These are phyloP conservation scores for Chelon auratus DNA, from an alignment of 2,797 vertebrate genomes.

Conservation along the genomic window DNA sequence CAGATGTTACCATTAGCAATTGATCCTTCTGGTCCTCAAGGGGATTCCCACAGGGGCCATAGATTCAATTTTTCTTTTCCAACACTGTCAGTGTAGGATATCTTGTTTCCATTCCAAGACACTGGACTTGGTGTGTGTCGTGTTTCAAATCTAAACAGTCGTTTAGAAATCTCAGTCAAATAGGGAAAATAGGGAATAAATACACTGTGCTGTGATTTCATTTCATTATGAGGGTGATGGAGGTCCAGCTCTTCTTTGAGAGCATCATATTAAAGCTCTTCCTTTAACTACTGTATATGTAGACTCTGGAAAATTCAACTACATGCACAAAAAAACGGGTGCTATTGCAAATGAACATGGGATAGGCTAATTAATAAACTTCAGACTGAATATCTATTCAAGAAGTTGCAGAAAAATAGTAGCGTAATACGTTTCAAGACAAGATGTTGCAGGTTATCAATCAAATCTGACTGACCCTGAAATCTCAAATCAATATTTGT, in stretches of 20 bases:
- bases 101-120: constrained; percentile 38
- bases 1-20: constrained; percentile 74
- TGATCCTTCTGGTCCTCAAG: constrained; percentile 57
- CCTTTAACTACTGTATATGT: not conserved
- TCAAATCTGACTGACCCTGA: too few relatives aligned
- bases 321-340: not conserved
- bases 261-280: not conserved
- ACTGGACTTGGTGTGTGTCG: constrained; percentile 34
- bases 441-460: too few relatives aligned
- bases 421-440: too few relatives aligned
- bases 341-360: too few relatives aligned
- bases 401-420: too few relatives aligned
- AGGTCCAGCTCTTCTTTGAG: not conserved
- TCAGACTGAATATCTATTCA: too few relatives aligned
- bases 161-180: constrained; percentile 20
- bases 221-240: not conserved
- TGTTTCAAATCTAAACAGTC: constrained; percentile 44
- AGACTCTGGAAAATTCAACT: not conserved
- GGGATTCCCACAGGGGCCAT: constrained; percentile 51
- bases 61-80: constrained; percentile 49
- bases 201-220: constrained; percentile 8
- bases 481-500: too few relatives aligned
- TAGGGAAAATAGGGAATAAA: constrained; percentile 5
- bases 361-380: too few relatives aligned
- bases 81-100: constrained; percentile 39